Conservation (phyloP, 2,888 invertebrate species). For the Lasioglossum calceatum region DNA sequence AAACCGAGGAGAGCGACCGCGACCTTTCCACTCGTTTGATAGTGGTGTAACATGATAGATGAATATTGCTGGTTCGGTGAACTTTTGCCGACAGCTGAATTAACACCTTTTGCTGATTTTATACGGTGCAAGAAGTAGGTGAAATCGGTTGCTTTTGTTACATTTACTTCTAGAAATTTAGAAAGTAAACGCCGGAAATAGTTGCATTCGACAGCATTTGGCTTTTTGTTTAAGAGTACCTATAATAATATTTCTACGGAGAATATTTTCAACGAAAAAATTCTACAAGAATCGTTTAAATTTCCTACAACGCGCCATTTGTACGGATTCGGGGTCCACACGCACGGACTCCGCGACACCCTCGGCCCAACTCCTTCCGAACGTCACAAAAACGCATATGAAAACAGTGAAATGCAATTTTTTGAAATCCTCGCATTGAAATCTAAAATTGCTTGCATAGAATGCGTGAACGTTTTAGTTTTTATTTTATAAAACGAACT, state of each 20-base stretch:
- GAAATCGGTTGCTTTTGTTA: conserved; percentile 1
- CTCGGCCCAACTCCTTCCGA: too few species aligned
- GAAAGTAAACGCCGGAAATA: background rate
- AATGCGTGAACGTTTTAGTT: too few species aligned
- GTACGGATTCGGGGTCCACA: too few species aligned
- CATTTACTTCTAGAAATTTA: conserved; percentile 1
- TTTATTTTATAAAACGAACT: too few species aligned
- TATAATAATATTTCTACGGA: background rate
- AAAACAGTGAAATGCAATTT: too few species aligned
- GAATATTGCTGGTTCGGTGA: background rate
- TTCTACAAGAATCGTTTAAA: background rate
- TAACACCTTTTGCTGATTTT: background rate
- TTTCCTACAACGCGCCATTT: background rate
- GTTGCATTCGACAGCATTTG: background rate
- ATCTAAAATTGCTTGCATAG: too few species aligned
- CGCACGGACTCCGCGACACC: too few species aligned
- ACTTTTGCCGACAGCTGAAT: background rate
- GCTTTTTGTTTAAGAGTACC: background rate
- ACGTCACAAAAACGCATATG: too few species aligned
- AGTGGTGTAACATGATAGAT: background rate
- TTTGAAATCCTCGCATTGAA: too few species aligned
- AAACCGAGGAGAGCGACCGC: conserved; percentile 7
- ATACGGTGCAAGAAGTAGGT: background rate
- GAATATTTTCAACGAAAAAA: background rate
- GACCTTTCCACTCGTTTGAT: conserved; percentile 11